Base-by-base conservation (phyloP, 2,888 invertebrate species). In the Timandra comae region DNA sequence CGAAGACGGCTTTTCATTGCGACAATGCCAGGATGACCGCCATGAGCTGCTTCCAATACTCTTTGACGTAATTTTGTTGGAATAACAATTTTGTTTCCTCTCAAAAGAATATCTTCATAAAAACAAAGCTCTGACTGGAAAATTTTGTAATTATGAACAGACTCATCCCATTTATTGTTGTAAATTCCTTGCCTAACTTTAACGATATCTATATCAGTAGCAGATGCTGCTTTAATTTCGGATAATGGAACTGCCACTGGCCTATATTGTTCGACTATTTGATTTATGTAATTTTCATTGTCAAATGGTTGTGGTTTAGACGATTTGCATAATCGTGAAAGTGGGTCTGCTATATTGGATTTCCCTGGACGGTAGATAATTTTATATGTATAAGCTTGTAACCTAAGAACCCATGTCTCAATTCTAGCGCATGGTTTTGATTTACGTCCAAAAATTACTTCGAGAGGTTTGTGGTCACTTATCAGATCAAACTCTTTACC, bases 381-480 rank as follows among this genome's bases (percentile, higher is more conserved):
- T 0, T 41, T 49, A 13, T 30, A 54, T 0, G 20, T 7, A 10
- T 46, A 55, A 0, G 51, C 9, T 20, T 55, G 56, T 1, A 53
- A 13, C 0, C 52, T 7, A 1, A 55, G 10, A 1, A 58, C 41
- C 52, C 56, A 56, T 1, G 49, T 13, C 16, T 55, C 52, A 0
- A 54, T 27, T 5, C 68, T 22, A 0, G 64, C 68, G 25, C 58
- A 63, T 6, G 65, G 64, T 42, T 60, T 65, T 0, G 63, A 58
- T 30, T 47, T 52, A 7, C 47, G 38, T 0, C 56, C 38, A 30
- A 66, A 67, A 2, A 69, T 23, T 3, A 52, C 34, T 19, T 68
- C 63, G 2, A 85, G 39, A 0, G 80, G 72, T 16, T 63, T 61
- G 25, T 63, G 59, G 27, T 64, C 63, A 0, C 49, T 64, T 0